These are phyloP conservation scores for Brachypteracias leptosomus DNA, from an alignment of 2,113 vertebrate genomes.

Conservation along the genomic window DNA sequence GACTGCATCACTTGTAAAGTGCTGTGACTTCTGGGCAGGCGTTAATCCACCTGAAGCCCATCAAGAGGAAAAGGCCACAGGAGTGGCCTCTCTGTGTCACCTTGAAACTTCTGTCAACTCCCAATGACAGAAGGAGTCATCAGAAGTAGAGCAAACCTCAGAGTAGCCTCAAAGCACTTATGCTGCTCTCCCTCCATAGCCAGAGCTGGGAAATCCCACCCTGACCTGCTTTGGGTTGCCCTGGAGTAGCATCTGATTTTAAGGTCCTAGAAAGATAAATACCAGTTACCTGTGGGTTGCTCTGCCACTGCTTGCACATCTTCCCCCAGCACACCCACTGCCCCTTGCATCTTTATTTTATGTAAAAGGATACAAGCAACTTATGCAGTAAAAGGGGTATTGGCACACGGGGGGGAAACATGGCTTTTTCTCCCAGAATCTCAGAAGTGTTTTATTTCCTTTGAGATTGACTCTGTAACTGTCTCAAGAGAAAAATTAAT, in stretches of 20 bases:
- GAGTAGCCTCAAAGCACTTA: not conserved
- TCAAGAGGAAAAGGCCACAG: not conserved
- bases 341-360: not conserved
- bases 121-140: not conserved
- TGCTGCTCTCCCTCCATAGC: not conserved
- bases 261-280: not conserved
- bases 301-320: not conserved
- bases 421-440: not conserved
- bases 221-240: not conserved
- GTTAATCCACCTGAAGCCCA: not conserved
- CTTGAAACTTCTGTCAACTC: not conserved
- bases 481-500: not conserved
- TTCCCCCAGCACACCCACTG: rapidly evolving
- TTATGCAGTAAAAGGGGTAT: not conserved
- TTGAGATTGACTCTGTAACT: not conserved
- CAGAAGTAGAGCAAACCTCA: not conserved
- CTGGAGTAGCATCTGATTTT: not conserved
- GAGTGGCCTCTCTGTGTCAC: not conserved
- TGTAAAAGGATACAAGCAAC: not conserved
- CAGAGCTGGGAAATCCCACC: not conserved
- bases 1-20: not conserved
- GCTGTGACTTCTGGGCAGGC: not conserved
- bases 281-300: not conserved
- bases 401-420: not conserved
- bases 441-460: not conserved